Percentiles rank a stretch among this genome's conserved stretches.
phyloP scores from a whole-genome alignment of 2,888 invertebrate species.

The Entomobrya multifasciata region DNA sequence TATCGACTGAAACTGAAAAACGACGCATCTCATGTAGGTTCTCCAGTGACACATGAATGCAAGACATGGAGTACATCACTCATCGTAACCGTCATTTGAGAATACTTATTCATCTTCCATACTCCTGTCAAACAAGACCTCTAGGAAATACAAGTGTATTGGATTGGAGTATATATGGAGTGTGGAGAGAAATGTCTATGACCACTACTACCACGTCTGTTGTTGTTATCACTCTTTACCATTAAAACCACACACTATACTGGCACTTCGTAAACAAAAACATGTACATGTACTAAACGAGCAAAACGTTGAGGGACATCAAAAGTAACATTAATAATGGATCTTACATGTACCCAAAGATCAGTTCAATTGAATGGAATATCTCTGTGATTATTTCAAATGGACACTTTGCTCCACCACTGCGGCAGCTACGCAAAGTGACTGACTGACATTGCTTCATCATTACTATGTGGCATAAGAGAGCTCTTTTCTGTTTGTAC shows the following conservation, averaged over 20 bases:
- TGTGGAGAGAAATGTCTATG: too few species aligned
- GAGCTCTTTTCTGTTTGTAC: background rate
- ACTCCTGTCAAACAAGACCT: conserved; percentile 27
- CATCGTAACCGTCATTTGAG: conserved; percentile 59
- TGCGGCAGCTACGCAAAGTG: background rate
- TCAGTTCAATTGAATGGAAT: conserved; percentile 44
- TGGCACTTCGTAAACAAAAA: too few species aligned
- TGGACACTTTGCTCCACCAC: conserved; percentile 26
- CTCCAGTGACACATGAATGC: conserved; percentile 49
- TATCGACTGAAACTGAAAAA: conserved; percentile 13
- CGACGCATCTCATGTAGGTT: conserved; percentile 49
- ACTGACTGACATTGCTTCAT: conserved; percentile 13
- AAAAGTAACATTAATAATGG: too few species aligned
- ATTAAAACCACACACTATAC: too few species aligned
- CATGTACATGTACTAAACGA: too few species aligned
- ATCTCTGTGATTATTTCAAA: conserved; percentile 48
- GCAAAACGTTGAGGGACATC: too few species aligned
- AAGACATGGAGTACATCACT: conserved; percentile 58
- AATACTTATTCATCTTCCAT: conserved; percentile 24
- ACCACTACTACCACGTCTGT: too few species aligned
- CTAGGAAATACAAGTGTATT: conserved; percentile 19
- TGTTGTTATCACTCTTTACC: conserved; percentile 27
- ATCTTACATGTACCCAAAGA: conserved; percentile 4
- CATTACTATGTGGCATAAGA: background rate
- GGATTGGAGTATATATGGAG: too few species aligned